A percentile compares a stretch with the other conserved stretches of the same genome.
phyloP scores from a whole-genome alignment of 1,140 invertebrate genomes.

The Schlechtendalia chinensis region DNA sequence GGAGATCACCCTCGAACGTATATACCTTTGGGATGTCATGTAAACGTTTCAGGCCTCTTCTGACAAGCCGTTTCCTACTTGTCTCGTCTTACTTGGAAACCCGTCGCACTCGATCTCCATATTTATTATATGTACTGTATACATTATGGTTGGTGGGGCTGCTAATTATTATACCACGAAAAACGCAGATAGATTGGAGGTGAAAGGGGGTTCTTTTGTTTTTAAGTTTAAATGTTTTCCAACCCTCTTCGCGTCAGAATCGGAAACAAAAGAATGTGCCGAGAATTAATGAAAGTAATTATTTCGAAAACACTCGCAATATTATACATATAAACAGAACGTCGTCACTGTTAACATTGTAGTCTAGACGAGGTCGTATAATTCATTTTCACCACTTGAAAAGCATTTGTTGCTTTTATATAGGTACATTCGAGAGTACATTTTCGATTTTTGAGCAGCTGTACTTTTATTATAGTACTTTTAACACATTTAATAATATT shows the following conservation, averaged over 20 bases:
- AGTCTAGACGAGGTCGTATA: constrained; percentile 14
- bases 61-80: constrained; percentile 47
- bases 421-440: not conserved
- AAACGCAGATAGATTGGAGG: constrained; percentile 9
- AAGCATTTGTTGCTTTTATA: constrained; percentile 6
- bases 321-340: not conserved
- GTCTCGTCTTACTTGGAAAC: constrained; percentile 41
- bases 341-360: constrained; percentile 3
- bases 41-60: constrained; percentile 36
- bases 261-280: constrained; percentile 34
- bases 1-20: not conserved
- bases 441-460: constrained; percentile 33
- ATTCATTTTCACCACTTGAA: constrained; percentile 38
- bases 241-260: constrained; percentile 11
- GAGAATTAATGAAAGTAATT: constrained; percentile 43
- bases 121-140: constrained; percentile 27
- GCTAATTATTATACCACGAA: constrained; percentile 43
- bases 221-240: constrained; percentile 41
- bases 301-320: constrained; percentile 31
- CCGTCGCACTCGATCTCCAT: constrained; percentile 39
- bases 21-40: constrained; percentile 27
- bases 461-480: constrained; percentile 2
- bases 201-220: constrained; percentile 15
- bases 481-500: constrained; percentile 9
- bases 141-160: constrained; percentile 14